These are phyloP conservation scores for Shargacucullia verbasci DNA, from an alignment of 2,888 invertebrate species.

Conservation along the genomic window DNA sequence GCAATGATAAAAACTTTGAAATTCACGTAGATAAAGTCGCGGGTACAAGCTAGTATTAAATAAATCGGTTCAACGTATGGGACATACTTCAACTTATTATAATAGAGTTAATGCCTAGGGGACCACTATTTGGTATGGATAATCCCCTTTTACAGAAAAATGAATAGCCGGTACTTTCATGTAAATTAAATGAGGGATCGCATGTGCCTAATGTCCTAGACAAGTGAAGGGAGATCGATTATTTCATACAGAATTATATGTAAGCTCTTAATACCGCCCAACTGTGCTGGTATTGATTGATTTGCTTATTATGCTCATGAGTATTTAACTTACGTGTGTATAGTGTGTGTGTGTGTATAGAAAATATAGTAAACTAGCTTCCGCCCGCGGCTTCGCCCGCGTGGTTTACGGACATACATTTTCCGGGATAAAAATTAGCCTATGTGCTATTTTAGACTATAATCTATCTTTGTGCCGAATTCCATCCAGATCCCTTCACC, in stretches of 20 bases:
- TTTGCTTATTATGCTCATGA: constrained; percentile 31
- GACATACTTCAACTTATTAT: constrained; percentile 66
- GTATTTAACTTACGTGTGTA: too few relatives aligned
- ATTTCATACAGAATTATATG: constrained; percentile 65
- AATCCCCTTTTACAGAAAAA: constrained; percentile 87
- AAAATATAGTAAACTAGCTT: too few relatives aligned
- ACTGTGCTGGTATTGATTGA: constrained; percentile 63
- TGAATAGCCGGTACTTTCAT: constrained; percentile 82
- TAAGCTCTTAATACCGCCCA: constrained; percentile 70
- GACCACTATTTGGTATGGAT: constrained; percentile 82
- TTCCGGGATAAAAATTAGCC: too few relatives aligned
- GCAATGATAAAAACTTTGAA: too few relatives aligned
- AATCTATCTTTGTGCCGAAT: too few relatives aligned
- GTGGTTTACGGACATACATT: too few relatives aligned
- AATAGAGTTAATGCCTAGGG: constrained; percentile 79
- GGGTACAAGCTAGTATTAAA: too few relatives aligned
- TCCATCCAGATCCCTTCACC: too few relatives aligned
- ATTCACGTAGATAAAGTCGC: too few relatives aligned
- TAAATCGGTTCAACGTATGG: constrained; percentile 33
- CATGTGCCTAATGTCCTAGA: constrained; percentile 67
- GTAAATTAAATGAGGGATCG: constrained; percentile 85
- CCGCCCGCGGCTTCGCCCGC: too few relatives aligned
- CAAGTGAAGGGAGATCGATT: constrained; percentile 68
- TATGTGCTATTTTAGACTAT: too few relatives aligned
- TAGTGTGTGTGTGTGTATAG: too few relatives aligned